Evolutionary conservation across 92 coral and sea anemone genomes (phyloP), one percentile per base, ranked within the genome.

Genomic region (Diadumene lineata): DNA sequence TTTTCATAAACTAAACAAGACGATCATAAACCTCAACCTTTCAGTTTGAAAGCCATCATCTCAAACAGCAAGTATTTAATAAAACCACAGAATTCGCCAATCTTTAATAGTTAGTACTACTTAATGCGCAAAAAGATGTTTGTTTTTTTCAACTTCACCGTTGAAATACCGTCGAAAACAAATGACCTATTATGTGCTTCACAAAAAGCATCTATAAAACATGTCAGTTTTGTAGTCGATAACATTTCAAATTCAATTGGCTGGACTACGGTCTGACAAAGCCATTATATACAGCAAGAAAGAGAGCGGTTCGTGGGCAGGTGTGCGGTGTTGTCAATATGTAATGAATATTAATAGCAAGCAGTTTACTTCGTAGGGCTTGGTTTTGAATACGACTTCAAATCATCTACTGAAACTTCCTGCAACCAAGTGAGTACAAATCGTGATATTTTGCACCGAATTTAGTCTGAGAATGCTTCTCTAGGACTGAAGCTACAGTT

Each of bases 301-400:
- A 56, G 66, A 33, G 51, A 72, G 22, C 31, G 25, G 48, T 56
- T 34, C 11, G 33, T 32, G 24, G 25, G 66, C 77, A 72, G 77
- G 77, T 72, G 77, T 31, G 32, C 25, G 66, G 32, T 32, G 51
- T 56, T 61, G 77, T 56, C 68, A 62, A 62, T 7, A 28, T 62
- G 19, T n/a, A 1, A 62, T 72, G 77, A 72, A 72, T 72, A 72
- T 72, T 72, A 72, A 72, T 72, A 27, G 24, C 3, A 7, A 31
- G 68, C 68, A 30, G 68, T 62, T 28, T 62, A 28, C 68, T 62
- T 25, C n/a, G n/a, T 28, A 27, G 68, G 68, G 68, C 68, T 62
- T 62, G 68, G 68, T 58, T 9, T 28, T 62, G 43, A 28, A 28
- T 23, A 62, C 2, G 27, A 62, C 68, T 28, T 16, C 16, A 26